Conservation (phyloP, 2,797 vertebrate genomes). For the Leuciscus waleckii region DNA sequence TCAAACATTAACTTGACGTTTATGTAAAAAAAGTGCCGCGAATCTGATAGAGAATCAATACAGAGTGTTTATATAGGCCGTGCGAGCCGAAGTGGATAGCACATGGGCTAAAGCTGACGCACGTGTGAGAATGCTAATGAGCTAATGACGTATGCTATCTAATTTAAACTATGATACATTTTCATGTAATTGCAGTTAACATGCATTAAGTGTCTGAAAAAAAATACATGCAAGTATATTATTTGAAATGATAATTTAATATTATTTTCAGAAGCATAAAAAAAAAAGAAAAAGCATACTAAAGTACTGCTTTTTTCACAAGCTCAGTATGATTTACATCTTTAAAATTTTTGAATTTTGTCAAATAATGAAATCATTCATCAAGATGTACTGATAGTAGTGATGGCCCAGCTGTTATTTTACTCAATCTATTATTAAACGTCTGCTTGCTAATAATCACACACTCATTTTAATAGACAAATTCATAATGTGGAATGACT, state of each 20-base stretch:
- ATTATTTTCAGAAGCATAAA: no score
- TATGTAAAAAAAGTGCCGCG: neutral
- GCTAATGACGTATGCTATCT: neutral
- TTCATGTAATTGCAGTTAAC: no score
- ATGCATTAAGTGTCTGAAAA: no score
- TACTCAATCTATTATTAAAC: neutral
- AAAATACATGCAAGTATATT: no score
- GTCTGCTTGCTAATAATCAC: neutral
- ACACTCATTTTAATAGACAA: slow-evolving; percentile 18
- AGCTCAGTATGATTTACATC: neutral
- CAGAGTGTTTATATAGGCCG: neutral
- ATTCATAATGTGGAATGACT: neutral
- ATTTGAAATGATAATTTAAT: no score
- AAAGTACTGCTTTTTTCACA: neutral
- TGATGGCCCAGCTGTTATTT: neutral
- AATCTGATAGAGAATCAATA: no score
- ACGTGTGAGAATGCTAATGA: neutral
- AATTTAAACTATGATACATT: no score
- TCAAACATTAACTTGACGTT: neutral
- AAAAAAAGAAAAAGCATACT: neutral
- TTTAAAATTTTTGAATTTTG: neutral
- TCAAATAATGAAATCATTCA: neutral
- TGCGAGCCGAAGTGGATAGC: neutral
- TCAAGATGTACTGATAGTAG: neutral
- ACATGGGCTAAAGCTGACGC: neutral